Evolutionary conservation across 35 echinoderm and acorn worm genomes (phyloP).

Genomic region (Stichopus chloronotus): DNA sequence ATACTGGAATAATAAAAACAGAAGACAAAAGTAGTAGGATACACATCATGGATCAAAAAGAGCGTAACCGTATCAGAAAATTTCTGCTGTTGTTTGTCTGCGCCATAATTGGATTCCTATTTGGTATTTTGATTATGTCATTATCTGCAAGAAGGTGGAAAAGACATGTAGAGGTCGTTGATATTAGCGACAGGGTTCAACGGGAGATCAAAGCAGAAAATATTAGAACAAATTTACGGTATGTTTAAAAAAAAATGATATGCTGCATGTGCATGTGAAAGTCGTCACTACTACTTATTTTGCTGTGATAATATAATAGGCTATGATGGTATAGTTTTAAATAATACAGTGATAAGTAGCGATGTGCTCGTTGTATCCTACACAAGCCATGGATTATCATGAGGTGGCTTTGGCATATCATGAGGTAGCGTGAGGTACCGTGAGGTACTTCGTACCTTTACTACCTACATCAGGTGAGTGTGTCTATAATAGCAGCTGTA

Average conservation of each 20-base stretch:
- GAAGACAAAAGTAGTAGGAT: too few species aligned
- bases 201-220: constrained; percentile 10
- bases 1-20: too few species aligned
- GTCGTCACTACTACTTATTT: neutral
- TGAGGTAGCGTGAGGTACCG: neutral
- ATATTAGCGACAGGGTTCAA: neutral
- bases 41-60: neutral
- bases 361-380: neutral
- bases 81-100: neutral
- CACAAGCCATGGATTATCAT: neutral
- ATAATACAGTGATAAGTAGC: neutral
- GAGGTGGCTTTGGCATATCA: neutral
- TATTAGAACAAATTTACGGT: constrained; percentile 31
- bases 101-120: constrained; percentile 21
- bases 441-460: too few species aligned
- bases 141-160: neutral
- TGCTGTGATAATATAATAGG: neutral
- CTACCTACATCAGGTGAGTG: too few species aligned
- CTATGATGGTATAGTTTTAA: neutral
- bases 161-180: neutral
- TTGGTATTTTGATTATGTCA: constrained; percentile 30
- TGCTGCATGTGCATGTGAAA: too few species aligned
- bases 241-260: neutral
- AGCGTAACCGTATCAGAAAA: neutral
- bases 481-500: too few species aligned